Base-by-base conservation (phyloP, 2,797 vertebrate species). In the Petrocephalus sullivani region DNA sequence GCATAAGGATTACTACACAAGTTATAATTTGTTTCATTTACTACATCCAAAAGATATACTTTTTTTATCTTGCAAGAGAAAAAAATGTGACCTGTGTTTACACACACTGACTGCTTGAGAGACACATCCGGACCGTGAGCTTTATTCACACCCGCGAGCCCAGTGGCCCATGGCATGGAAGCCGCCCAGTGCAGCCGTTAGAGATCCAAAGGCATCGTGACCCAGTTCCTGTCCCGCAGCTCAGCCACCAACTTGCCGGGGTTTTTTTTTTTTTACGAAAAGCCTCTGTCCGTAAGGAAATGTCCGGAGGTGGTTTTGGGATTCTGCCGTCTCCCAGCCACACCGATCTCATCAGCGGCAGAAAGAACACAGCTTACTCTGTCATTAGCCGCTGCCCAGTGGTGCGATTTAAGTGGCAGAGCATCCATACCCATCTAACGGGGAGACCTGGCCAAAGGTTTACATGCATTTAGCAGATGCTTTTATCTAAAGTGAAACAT, bases 1-100 rank as follows among this genome's bases (percentile, higher is more conserved):
- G 93, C 94, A 95, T 95, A 92, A 92, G 94, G 93, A 95, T 95
- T 95, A 95, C 91, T 89, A 90, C 91, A 91, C 87, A 89, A 91
- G 90, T 91, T 92, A 90, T 93, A 93, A 94, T 94, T 94, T 78
- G 90, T 94, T 94, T 94, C 92, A 93, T 93, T 94, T 90, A 92
- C 93, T 93, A 93, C 90, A 0, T 60, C 90, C 8, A 61, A 89
- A 89, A 92, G 89, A 90, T 75, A 88, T 64, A 60, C 58, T 8
- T 46, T 78, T 57, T 84, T 28, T 84, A 41, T 67, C 21, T 21
- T 41, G 21, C 28, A 85, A 67, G 12, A 37, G 16, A 33, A 53
- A 23, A 67, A 54, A 41, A 53, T 4, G 23, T 57, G 56, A 86
- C 51, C 82, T 56, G 51, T 37, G 14, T 84, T 85, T 67, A 54